Evolutionary conservation across 2,888 invertebrate species (phyloP).

Genomic region (Campoletis raptor): DNA sequence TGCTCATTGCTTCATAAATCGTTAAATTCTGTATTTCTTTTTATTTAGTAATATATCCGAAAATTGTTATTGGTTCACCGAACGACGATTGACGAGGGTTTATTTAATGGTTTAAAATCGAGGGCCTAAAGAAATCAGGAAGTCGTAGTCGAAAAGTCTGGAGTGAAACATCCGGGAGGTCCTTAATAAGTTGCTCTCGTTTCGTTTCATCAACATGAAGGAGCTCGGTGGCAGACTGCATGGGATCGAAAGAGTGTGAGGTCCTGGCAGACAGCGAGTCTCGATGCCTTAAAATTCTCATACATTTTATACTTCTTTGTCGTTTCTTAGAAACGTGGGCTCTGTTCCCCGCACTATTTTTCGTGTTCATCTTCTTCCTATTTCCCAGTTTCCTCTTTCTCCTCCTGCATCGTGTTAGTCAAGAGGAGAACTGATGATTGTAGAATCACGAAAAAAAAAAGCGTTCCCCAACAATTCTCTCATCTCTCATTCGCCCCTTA

Average conservation of each 20-base stretch:
- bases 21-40: conserved; percentile 2
- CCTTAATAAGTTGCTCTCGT: conserved; percentile 54
- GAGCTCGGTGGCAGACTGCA: conserved; percentile 47
- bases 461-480: conserved; percentile 53
- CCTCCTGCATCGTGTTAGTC: conserved; percentile 13
- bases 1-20: background rate
- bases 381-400: background rate
- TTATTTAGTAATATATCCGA: conserved; percentile 62
- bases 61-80: conserved; percentile 17
- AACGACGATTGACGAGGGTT: conserved; percentile 63
- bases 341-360: conserved; percentile 55
- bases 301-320: conserved; percentile 26
- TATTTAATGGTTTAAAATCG: conserved; percentile 15
- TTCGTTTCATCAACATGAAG: conserved; percentile 43
- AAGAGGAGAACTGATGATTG: conserved; percentile 21
- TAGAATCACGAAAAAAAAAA: conserved; percentile 31
- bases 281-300: conserved; percentile 30
- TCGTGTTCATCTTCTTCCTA: conserved; percentile 52
- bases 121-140: conserved; percentile 58
- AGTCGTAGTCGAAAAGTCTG: conserved; percentile 56
- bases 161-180: conserved; percentile 41
- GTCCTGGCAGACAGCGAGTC: conserved; percentile 70
- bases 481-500: conserved; percentile 14
- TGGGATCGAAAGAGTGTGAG: conserved; percentile 57
- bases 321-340: conserved; percentile 56